Conservation (phyloP, 2,113 vertebrate genomes). For the Hippoglossus stenolepis region DNA sequence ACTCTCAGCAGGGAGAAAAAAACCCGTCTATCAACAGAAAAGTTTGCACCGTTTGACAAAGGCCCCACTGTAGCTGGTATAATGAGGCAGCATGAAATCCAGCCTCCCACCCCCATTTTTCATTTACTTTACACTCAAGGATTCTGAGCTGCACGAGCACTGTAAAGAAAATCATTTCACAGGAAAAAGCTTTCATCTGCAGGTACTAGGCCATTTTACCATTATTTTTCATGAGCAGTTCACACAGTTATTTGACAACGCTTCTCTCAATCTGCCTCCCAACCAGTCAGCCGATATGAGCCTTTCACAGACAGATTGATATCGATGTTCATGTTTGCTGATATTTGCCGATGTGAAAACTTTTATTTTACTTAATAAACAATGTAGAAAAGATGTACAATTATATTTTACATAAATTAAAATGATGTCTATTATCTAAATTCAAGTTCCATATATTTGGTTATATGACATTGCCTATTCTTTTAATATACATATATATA, state of each 20-base stretch:
- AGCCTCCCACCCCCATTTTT: conserved; percentile 16
- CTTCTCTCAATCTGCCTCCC: conserved; percentile 15
- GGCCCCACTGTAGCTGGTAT: conserved; percentile 4
- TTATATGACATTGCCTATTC: too few species aligned
- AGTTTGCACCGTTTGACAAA: conserved; percentile 33
- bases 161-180: conserved; percentile 25
- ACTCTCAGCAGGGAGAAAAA: conserved; percentile 12
- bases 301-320: too few species aligned
- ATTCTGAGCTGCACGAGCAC: conserved; percentile 22
- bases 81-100: conserved; percentile 43
- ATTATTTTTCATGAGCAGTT: not conserved
- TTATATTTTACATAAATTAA: too few species aligned
- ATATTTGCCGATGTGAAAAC: too few species aligned
- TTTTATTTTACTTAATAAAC: too few species aligned
- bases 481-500: too few species aligned
- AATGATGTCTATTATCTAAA: too few species aligned
- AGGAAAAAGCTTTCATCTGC: conserved; percentile 6
- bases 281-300: not conserved
- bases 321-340: too few species aligned
- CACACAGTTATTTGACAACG: conserved; percentile 18
- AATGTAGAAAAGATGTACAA: too few species aligned
- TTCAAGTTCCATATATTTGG: too few species aligned
- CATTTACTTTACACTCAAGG: conserved; percentile 21
- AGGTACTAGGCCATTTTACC: not conserved
- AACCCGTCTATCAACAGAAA: conserved; percentile 23